Evolutionary conservation across 2,888 invertebrate species (phyloP).

Genomic region (Clunio marinus): DNA sequence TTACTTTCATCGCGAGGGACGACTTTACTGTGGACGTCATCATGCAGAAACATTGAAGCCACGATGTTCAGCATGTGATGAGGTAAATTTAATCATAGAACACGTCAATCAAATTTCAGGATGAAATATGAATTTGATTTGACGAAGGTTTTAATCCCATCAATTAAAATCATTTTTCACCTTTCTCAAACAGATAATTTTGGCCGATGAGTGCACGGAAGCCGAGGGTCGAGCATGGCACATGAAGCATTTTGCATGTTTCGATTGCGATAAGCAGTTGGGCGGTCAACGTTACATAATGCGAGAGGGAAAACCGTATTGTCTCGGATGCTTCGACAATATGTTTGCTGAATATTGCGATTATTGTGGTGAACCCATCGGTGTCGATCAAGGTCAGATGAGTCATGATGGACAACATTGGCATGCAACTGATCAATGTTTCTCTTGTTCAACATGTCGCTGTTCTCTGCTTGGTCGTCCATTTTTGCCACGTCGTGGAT

Average conservation of each 20-base stretch:
- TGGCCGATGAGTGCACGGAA: conserved; percentile 98
- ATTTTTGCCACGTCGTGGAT: conserved; percentile 85
- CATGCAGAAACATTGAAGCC: conserved; percentile 97
- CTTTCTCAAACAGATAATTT: conserved; percentile 69
- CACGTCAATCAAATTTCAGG: conserved; percentile 17
- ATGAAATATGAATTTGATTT: no score
- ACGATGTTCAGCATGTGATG: conserved; percentile 95
- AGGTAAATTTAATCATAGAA: conserved; percentile 74
- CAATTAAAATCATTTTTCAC: not conserved
- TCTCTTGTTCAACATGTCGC: conserved; percentile 86
- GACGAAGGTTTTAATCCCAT: not conserved
- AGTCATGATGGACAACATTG: conserved; percentile 97
- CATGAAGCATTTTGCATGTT: conserved; percentile 98
- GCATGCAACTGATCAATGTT: conserved; percentile 94
- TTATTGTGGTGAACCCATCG: conserved; percentile 92
- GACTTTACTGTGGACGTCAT: conserved; percentile 92
- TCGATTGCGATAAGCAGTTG: conserved; percentile 88
- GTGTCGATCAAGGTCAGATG: conserved; percentile 97
- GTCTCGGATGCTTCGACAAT: conserved; percentile 90
- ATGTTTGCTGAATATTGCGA: conserved; percentile 97
- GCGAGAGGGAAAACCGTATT: conserved; percentile 91
- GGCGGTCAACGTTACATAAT: conserved; percentile 98
- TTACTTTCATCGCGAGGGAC: conserved; percentile 88
- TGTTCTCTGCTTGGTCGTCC: conserved; percentile 75
- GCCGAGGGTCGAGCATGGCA: conserved; percentile 99